Evolutionary conservation across 2,113 vertebrate species (phyloP), one percentile per base, ranked within the genome.

Genomic region (Sitta europaea): DNA sequence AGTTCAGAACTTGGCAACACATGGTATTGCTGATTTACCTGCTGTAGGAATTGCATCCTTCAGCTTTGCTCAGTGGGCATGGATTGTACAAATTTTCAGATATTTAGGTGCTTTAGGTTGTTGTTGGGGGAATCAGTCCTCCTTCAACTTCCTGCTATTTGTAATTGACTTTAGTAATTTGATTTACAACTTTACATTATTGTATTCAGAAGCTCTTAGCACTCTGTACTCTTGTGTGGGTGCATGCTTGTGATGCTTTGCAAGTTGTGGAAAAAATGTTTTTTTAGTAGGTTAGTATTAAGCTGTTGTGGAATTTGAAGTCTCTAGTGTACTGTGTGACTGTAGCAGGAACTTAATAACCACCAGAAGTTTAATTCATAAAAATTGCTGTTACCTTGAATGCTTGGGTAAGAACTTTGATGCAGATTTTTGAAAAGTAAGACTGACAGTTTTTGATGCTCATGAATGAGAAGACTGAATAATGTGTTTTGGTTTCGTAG

Each of bases 241-340:
- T 96, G 68, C 36, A n/a, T 75, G 72, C 74, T 95, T 97, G 77
- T 88, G 90, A 93, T 92, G 58, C 89, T 97, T 97, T 36, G 38
- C 71, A 96, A 82, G 25, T 96, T 95, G 66, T 71, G 61, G 82
- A 43, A 66, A 81, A 95, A 81, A 4, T 16, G 10, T 66, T 51
- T 73, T 91, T 77, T 89, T 82, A 54, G 35, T 92, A 80, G 22
- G 58, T 75, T 93, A 77, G 53, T 72, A 81, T 92, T 97, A 82
- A 72, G 87, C 58, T 96, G 74, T 68, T 95, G 53, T 94, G 86
- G 65, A 91, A 82, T 92, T 92, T 55, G 57, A 83, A 76, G 78
- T 89, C 48, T 94, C 19, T 88, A 50, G 25, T 58, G 66, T 97
- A 36, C 57, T 86, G 35, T 77, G 74, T 92, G 86, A 92, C 91